These are phyloP conservation scores for Teleopsis dalmanni DNA, from an alignment of 1,140 invertebrate genomes.

Conservation along the genomic window DNA sequence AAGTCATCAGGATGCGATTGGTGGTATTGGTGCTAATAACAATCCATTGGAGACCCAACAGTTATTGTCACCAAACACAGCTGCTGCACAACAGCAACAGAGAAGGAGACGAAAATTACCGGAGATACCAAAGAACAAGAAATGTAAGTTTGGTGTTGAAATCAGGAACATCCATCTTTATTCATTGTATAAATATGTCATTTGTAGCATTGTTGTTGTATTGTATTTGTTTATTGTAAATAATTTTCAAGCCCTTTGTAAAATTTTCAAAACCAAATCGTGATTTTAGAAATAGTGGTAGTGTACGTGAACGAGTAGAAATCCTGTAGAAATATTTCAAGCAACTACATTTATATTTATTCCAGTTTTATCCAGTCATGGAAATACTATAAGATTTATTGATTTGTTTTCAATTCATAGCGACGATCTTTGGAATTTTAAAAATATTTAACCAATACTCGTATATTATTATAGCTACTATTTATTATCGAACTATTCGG, in stretches of 20 bases:
- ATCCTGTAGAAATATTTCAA: too few relatives aligned
- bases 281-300: background rate
- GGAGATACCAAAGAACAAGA: constrained; percentile 79
- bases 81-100: constrained; percentile 42
- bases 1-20: constrained; percentile 40
- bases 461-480: too few relatives aligned
- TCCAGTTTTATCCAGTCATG: too few relatives aligned
- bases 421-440: too few relatives aligned
- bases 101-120: constrained; percentile 70
- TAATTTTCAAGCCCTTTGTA: background rate
- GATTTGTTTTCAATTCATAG: background rate
- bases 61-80: constrained; percentile 25
- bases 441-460: too few relatives aligned
- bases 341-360: too few relatives aligned
- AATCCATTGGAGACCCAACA: constrained; percentile 2
- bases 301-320: too few relatives aligned
- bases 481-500: too few relatives aligned
- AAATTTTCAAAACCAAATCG: background rate
- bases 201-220: background rate
- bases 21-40: constrained; percentile 22
- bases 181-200: background rate
- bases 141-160: constrained; percentile 61
- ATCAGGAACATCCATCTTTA: too few relatives aligned
- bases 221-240: background rate
- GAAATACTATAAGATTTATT: background rate